Conservation (phyloP, 2,888 invertebrate genomes). For the Lampropteryx suffumata region DNA sequence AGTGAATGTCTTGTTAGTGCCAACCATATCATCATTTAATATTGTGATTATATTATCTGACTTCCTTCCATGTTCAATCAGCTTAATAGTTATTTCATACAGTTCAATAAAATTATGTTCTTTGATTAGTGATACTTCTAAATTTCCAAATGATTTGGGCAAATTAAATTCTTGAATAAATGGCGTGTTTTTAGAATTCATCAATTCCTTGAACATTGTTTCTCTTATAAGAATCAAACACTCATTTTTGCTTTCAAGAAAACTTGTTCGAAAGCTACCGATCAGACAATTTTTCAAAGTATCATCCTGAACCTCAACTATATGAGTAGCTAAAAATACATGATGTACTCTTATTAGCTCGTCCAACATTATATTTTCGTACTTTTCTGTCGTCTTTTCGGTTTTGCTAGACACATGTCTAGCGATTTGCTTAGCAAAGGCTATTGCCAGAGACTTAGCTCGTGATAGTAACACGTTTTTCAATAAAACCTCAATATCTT, state of each 20-base stretch:
- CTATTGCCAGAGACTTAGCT: not conserved
- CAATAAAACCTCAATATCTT: conserved; percentile 2
- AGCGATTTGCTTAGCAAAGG: conserved; percentile 6
- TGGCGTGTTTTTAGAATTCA: not conserved
- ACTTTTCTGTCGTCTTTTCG: conserved; percentile 5
- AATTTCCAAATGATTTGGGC: conserved; percentile 10
- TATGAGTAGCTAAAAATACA: conserved; percentile 8
- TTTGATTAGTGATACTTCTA: not conserved
- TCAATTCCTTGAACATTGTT: conserved; percentile 4
- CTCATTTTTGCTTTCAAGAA: conserved; percentile 9
- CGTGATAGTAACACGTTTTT: not conserved
- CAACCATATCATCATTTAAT: not conserved
- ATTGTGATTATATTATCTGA: not conserved
- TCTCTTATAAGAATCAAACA: conserved; percentile 8
- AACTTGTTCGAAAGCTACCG: conserved; percentile 11
- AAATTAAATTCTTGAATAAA: conserved; percentile 2
- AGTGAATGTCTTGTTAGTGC: not conserved
- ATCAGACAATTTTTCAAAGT: not conserved
- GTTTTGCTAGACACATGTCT: no score
- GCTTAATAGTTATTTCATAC: not conserved
- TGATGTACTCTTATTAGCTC: conserved; percentile 12
- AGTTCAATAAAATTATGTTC: not conserved
- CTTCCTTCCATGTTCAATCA: not conserved
- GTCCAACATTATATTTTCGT: conserved; percentile 7
- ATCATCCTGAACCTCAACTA: conserved; percentile 1